A percentile compares a stretch with the other conserved stretches of the same genome.
phyloP scores from a whole-genome alignment of 2,888 invertebrate genomes.

The Lasioglossum vierecki region DNA sequence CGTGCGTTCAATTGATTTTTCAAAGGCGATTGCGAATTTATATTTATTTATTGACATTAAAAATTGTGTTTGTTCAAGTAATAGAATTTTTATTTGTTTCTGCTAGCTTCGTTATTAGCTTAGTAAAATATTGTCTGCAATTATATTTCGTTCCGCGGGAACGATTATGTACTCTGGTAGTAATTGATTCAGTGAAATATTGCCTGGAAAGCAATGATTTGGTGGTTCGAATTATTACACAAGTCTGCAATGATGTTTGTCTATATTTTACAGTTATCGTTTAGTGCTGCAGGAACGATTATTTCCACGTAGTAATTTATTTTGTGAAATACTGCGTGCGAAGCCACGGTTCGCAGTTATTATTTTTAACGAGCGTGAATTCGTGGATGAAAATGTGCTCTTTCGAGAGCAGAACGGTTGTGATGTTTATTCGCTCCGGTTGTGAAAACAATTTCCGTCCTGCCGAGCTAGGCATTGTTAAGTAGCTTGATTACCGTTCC shows the following conservation, averaged over 20 bases:
- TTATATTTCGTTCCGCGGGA: neutral
- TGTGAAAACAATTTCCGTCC: constrained; percentile 19
- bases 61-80: neutral
- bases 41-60: neutral
- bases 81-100: neutral
- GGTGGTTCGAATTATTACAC: too few relatives aligned
- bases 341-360: neutral
- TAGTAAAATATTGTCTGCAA: neutral
- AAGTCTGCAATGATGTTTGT: too few relatives aligned
- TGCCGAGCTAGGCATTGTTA: constrained; percentile 13
- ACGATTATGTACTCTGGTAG: too few relatives aligned
- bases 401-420: neutral
- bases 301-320: neutral
- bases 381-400: neutral
- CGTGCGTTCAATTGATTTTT: neutral
- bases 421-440: constrained; percentile 27
- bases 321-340: neutral
- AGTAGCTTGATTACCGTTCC: constrained; percentile 34
- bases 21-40: neutral
- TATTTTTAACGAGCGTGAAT: neutral
- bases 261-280: neutral
- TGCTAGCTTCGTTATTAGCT: neutral
- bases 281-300: neutral
- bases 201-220: neutral
- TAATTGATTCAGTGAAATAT: neutral